phyloP scores from a whole-genome alignment of 2,888 invertebrate species.

The Mimumesa dahlbomi region DNA sequence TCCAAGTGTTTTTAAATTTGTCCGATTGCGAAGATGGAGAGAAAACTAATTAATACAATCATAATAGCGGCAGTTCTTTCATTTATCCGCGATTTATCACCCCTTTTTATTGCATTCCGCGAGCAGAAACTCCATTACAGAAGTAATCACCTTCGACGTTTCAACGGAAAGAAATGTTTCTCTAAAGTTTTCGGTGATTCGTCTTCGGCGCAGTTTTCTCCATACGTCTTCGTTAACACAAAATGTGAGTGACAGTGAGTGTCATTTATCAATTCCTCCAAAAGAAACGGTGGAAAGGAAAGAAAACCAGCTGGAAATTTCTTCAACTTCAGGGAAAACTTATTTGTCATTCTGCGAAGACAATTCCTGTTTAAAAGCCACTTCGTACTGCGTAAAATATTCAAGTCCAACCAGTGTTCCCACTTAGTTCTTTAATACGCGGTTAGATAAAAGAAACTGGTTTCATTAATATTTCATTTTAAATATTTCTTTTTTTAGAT shows the following conservation, averaged over 20 bases:
- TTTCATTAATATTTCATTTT: too few species aligned
- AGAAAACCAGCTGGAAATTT: background rate
- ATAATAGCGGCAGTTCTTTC: constrained; percentile 17
- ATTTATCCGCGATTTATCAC: constrained; percentile 12
- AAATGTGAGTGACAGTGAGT: constrained; percentile 5
- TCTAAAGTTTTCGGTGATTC: constrained; percentile 8
- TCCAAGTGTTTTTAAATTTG: too few species aligned
- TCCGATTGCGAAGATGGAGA: background rate
- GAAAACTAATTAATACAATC: constrained; percentile 6
- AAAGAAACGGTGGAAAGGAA: background rate
- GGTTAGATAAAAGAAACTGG: too few species aligned
- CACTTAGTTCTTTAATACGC: too few species aligned
- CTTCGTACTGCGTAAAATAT: too few species aligned
- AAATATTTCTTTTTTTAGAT: too few species aligned
- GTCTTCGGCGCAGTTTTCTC: constrained; percentile 20
- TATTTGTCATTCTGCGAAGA: too few species aligned
- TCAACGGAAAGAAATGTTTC: constrained; percentile 17
- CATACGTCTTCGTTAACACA: constrained; percentile 18
- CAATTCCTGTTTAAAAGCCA: too few species aligned
- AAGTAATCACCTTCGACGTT: constrained; percentile 3
- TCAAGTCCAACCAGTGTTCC: too few species aligned
- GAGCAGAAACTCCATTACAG: constrained; percentile 7
- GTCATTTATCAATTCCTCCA: constrained; percentile 12
- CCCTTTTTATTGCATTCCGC: constrained; percentile 1
- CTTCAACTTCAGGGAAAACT: too few species aligned